Evolutionary conservation across 2,113 vertebrate genomes (phyloP).

Genomic region (Picathartes gymnocephalus): DNA sequence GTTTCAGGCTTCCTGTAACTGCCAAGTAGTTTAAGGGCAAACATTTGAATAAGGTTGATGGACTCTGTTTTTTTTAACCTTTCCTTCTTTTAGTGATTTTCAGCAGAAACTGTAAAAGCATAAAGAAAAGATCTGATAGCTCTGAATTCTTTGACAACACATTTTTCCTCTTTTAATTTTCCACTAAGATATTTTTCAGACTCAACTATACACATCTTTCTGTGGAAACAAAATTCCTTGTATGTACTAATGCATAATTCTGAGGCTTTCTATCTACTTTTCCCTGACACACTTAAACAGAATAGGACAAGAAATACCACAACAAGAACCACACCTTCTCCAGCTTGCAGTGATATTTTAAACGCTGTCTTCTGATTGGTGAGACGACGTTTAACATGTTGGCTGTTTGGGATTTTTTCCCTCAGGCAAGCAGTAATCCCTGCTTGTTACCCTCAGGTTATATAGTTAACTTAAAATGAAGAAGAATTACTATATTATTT

Average conservation of each 20-base stretch:
- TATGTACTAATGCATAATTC: neutral
- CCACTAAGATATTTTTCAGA: neutral
- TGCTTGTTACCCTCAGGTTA: slow-evolving; percentile 46
- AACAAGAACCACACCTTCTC: neutral
- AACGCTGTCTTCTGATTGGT: neutral
- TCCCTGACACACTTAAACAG: neutral
- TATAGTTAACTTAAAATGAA: slow-evolving; percentile 23
- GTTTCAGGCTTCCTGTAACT: neutral
- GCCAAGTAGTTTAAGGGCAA: neutral
- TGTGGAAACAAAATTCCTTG: neutral
- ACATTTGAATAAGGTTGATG: neutral
- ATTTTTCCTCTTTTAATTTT: neutral
- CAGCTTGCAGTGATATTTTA: slow-evolving; percentile 22
- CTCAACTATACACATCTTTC: neutral
- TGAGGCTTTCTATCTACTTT: neutral
- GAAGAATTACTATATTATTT: slow-evolving; percentile 4
- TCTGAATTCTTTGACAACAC: neutral
- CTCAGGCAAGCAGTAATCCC: slow-evolving; percentile 35
- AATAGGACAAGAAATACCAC: neutral
- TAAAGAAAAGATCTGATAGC: neutral
- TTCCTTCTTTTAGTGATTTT: neutral
- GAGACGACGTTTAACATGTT: neutral
- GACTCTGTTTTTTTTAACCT: neutral
- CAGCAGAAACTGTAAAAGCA: neutral
- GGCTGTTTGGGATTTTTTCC: neutral